Percentiles rank a stretch among this genome's conserved stretches.
phyloP scores from a whole-genome alignment of 2,888 invertebrate genomes.

The Oxystoma pomonae region DNA sequence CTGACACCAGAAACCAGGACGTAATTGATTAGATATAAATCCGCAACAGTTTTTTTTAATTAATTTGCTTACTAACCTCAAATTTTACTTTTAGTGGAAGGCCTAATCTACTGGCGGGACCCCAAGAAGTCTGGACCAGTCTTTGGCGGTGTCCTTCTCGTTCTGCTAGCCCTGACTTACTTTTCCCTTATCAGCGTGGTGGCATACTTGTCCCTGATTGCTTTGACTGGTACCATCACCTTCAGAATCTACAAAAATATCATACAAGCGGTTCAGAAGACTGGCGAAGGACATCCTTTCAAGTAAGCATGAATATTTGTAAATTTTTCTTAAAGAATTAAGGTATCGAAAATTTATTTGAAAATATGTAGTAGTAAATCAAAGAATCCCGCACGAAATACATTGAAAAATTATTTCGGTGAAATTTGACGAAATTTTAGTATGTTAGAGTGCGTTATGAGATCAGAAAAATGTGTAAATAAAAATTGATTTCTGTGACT shows the following conservation, averaged over 20 bases:
- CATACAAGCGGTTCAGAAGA: constrained; percentile 93
- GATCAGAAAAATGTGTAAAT: too few relatives aligned
- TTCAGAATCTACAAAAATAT: constrained; percentile 97
- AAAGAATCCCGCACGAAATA: too few relatives aligned
- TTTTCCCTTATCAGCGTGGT: constrained; percentile 94
- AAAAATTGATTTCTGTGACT: too few relatives aligned
- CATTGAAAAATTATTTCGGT: too few relatives aligned
- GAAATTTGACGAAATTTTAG: too few relatives aligned
- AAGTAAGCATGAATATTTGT: constrained; percentile 65
- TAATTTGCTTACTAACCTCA: not conserved
- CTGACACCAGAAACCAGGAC: too few relatives aligned
- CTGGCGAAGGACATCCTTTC: constrained; percentile 95
- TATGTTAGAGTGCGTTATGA: too few relatives aligned
- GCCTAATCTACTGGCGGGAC: constrained; percentile 97
- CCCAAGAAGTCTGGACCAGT: constrained; percentile 92
- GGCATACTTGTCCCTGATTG: constrained; percentile 85
- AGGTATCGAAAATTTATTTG: too few relatives aligned
- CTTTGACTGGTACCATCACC: constrained; percentile 81
- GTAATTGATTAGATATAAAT: too few relatives aligned
- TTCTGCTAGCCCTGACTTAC: constrained; percentile 90
- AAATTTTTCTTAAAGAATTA: too few relatives aligned
- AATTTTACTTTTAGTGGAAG: constrained; percentile 71
- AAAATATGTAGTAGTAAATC: too few relatives aligned
- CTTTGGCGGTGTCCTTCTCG: constrained; percentile 83
- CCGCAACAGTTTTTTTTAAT: too few relatives aligned